phyloP scores from a whole-genome alignment of 2,888 invertebrate species.

The Ennomos erosarius region DNA sequence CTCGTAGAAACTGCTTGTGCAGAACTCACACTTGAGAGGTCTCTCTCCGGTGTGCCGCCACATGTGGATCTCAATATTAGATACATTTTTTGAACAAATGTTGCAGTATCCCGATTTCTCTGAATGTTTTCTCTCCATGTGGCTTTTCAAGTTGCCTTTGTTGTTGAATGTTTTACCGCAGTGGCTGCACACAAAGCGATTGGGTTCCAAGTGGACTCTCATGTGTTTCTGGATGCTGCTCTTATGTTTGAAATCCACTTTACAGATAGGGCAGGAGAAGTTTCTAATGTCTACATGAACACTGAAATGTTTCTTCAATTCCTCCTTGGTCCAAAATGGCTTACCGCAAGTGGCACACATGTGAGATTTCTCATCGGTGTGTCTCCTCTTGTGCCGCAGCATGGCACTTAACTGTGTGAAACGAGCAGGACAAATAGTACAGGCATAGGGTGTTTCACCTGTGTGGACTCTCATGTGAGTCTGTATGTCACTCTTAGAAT shows the following conservation, averaged over 20 bases:
- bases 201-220: conserved; percentile 61
- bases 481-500: conserved; percentile 61
- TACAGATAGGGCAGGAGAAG: conserved; percentile 69
- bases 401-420: conserved; percentile 68
- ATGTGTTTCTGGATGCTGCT: conserved; percentile 81
- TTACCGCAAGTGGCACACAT: conserved; percentile 65
- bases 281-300: conserved; percentile 67
- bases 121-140: conserved; percentile 81
- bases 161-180: conserved; percentile 72
- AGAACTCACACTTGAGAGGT: conserved; percentile 70
- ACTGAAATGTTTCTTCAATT: conserved; percentile 61
- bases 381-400: conserved; percentile 62
- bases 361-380: conserved; percentile 61
- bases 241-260: conserved; percentile 76
- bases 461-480: conserved; percentile 72
- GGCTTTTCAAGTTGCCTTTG: conserved; percentile 81
- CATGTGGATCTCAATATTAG: conserved; percentile 83
- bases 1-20: conserved; percentile 67
- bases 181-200: conserved; percentile 67
- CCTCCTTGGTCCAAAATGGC: conserved; percentile 66
- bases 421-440: conserved; percentile 58
- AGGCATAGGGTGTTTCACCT: conserved; percentile 71
- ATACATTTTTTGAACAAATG: conserved; percentile 78
- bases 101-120: conserved; percentile 82
- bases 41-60: conserved; percentile 82